Percentiles rank a stretch among this genome's conserved stretches.
These are phyloP conservation scores for Furnarius figulus DNA, from an alignment of 2,113 vertebrate species.

Conservation along the genomic window DNA sequence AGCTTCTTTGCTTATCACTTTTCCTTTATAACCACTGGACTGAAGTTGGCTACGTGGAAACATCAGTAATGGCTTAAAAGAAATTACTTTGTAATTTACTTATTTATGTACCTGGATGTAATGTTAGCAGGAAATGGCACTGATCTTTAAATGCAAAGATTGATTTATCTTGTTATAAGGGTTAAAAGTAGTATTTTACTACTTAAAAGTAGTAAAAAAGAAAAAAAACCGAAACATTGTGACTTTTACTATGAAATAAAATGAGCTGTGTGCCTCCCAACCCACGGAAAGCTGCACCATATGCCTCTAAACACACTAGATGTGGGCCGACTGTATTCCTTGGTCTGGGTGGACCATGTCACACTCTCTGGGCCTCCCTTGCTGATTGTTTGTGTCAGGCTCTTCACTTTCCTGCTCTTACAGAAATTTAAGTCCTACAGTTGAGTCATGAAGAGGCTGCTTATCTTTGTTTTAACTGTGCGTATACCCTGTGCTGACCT, in stretches of 20 bases:
- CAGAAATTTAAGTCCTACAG: not conserved
- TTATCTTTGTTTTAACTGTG: not conserved
- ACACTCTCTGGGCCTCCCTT: fast-evolving
- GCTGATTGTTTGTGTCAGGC: not conserved
- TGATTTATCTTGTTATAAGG: not conserved
- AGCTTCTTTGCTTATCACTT: not conserved
- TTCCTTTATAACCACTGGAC: not conserved
- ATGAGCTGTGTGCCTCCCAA: not conserved
- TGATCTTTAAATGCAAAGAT: not conserved
- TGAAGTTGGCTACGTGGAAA: not conserved
- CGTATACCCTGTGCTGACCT: not conserved
- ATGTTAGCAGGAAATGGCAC: not conserved
- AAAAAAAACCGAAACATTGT: not conserved
- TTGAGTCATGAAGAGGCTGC: fast-evolving
- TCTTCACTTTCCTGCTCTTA: not conserved
- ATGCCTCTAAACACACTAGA: fast-evolving
- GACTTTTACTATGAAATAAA: not conserved
- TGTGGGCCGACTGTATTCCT: not conserved
- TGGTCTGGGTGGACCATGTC: not conserved
- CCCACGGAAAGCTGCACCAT: fast-evolving
- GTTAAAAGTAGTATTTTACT: not conserved
- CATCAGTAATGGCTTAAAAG: not conserved
- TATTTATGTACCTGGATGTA: not conserved
- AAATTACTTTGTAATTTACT: not conserved
- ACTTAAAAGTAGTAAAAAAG: too few relatives aligned